Percentiles rank a stretch among this genome's conserved stretches.
Conservation (phyloP, 2,797 vertebrate species). For the Hapalemur alaotrensis region DNA sequence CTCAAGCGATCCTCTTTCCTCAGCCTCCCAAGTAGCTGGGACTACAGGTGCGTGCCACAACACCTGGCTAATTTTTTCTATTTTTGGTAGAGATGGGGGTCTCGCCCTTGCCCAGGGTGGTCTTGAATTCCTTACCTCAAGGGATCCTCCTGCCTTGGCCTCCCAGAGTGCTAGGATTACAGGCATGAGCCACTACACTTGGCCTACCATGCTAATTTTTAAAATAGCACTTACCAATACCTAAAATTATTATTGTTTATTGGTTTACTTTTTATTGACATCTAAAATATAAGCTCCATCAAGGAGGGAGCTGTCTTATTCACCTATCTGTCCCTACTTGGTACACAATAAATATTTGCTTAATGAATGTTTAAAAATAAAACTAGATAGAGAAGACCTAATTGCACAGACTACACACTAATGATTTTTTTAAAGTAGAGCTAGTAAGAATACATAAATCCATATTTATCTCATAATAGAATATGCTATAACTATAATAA, state of each 20-base stretch:
- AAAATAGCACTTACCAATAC: neutral
- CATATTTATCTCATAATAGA: slow-evolving; percentile 9
- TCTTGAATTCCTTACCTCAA: too few species aligned
- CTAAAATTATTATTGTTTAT: neutral
- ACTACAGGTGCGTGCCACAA: too few species aligned
- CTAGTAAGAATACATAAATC: slow-evolving; percentile 9
- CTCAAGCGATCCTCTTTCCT: too few species aligned
- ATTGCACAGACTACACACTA: neutral
- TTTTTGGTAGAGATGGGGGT: too few species aligned
- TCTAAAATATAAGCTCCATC: slow-evolving; percentile 23
- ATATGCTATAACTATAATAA: neutral
- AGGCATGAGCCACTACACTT: too few species aligned
- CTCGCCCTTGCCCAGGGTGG: too few species aligned
- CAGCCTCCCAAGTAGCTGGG: too few species aligned
- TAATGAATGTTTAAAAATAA: slow-evolving; percentile 52
- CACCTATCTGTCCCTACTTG: neutral
- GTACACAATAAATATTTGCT: slow-evolving; percentile 25
- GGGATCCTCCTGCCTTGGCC: too few species aligned
- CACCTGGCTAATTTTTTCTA: too few species aligned
- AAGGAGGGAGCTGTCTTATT: neutral
- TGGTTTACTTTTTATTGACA: slow-evolving; percentile 15
- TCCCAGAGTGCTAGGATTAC: too few species aligned
- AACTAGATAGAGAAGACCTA: neutral
- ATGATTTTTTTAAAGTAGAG: neutral
- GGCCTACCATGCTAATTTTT: neutral